These are phyloP conservation scores for Nibea coibor DNA, from an alignment of 2,113 vertebrate genomes.

Conservation along the genomic window DNA sequence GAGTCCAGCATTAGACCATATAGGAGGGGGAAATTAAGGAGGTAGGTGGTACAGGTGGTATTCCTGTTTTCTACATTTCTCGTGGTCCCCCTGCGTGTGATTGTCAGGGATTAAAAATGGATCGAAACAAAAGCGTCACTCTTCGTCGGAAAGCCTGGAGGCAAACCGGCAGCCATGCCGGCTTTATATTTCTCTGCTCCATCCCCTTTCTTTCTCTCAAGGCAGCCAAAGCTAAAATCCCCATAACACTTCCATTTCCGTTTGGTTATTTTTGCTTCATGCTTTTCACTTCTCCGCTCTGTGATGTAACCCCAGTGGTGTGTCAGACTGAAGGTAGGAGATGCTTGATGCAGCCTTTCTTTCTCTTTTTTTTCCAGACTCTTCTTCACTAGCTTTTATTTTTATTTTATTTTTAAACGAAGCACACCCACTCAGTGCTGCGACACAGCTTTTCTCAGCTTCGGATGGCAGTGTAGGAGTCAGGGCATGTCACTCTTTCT, in stretches of 20 bases:
- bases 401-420: constrained; percentile 56
- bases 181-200: constrained; percentile 34
- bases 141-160: constrained; percentile 26
- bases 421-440: constrained; percentile 76
- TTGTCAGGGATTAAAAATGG: constrained; percentile 39
- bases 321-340: constrained; percentile 77
- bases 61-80: not conserved
- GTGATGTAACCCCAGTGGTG: constrained; percentile 72
- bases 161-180: constrained; percentile 36
- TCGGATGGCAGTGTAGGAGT: constrained; percentile 72
- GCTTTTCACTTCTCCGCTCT: constrained; percentile 54
- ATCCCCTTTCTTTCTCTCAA: constrained; percentile 26
- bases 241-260: constrained; percentile 60
- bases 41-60: not conserved
- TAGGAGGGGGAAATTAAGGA: not conserved
- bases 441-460: constrained; percentile 75
- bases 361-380: constrained; percentile 43
- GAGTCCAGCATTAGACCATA: not conserved
- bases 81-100: constrained; percentile 10
- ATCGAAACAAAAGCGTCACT: constrained; percentile 34
- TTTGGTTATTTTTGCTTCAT: constrained; percentile 66
- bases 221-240: constrained; percentile 33
- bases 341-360: constrained; percentile 50
- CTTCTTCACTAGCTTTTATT: constrained; percentile 58
- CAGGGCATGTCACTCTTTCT: constrained; percentile 45